phyloP scores from a whole-genome alignment of 1,140 invertebrate species.

The Homalodisca vitripennis region DNA sequence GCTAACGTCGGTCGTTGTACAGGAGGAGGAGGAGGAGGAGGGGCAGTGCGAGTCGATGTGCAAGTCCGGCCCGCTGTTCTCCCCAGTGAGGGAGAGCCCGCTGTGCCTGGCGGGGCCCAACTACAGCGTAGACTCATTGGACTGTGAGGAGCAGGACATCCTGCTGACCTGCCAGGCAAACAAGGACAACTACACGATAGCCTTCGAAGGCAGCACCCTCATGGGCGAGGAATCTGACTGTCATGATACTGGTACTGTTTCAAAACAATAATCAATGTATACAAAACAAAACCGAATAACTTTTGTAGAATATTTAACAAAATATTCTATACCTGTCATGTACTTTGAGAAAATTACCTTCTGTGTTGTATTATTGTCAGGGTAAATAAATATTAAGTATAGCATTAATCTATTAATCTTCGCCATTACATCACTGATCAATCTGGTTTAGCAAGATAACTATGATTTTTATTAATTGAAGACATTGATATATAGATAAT shows the following conservation, averaged over 20 bases:
- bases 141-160: constrained; percentile 83
- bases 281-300: no score
- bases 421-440: no score
- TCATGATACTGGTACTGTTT: constrained; percentile 50
- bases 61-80: constrained; percentile 86
- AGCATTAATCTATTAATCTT: no score
- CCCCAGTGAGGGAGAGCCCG: constrained; percentile 80
- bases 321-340: no score
- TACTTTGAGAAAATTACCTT: no score
- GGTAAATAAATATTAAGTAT: no score
- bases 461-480: no score
- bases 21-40: constrained; percentile 25
- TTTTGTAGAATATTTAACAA: no score
- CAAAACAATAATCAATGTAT: no score
- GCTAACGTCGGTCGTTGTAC: no score
- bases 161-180: constrained; percentile 87
- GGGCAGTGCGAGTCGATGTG: constrained; percentile 70
- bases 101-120: constrained; percentile 60
- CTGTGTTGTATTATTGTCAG: not conserved
- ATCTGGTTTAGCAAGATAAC: no score
- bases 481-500: no score
- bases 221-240: constrained; percentile 82
- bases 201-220: constrained; percentile 84
- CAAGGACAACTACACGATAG: constrained; percentile 93
- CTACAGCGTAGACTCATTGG: constrained; percentile 87